Evolutionary conservation across 2,888 invertebrate genomes (phyloP).

Genomic region (Drosophila anceps): DNA sequence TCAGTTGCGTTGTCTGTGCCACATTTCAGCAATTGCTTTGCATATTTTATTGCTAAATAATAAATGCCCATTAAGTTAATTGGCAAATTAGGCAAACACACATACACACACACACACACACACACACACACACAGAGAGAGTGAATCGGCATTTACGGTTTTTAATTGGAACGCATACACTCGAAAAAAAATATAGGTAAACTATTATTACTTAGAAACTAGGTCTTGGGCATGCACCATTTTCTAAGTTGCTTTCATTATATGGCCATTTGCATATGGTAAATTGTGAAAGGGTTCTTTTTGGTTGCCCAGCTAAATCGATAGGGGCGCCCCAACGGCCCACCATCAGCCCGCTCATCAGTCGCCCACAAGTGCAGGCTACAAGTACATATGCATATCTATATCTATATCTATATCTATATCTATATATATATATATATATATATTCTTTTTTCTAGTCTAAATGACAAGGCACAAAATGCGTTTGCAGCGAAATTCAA

Average conservation of each 20-base stretch:
- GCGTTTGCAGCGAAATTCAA: conserved; percentile 58
- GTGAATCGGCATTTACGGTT: conserved; percentile 38
- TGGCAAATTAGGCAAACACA: conserved; percentile 79
- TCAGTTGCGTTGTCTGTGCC: conserved; percentile 55
- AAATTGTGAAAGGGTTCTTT: conserved; percentile 46
- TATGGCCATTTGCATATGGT: conserved; percentile 61
- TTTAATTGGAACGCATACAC: conserved; percentile 66
- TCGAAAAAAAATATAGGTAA: conserved; percentile 2
- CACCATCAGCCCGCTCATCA: background rate
- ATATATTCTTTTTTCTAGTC: conserved; percentile 44
- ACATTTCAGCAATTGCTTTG: conserved; percentile 80
- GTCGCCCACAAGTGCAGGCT: background rate
- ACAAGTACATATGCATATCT: background rate
- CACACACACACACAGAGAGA: conserved; percentile 33
- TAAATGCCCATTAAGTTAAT: conserved; percentile 82
- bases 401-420: background rate
- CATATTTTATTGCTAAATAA: conserved; percentile 83
- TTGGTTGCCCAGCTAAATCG: conserved; percentile 48
- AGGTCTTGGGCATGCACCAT: conserved; percentile 19
- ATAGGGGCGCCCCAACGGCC: conserved; percentile 28
- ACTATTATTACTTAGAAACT: conserved; percentile 4
- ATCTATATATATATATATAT: background rate
- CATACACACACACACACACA: conserved; percentile 30
- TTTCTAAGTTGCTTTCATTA: conserved; percentile 19
- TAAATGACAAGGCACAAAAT: conserved; percentile 79